Conservation (phyloP, 2,113 vertebrate genomes). For the Tyrannus savana region DNA sequence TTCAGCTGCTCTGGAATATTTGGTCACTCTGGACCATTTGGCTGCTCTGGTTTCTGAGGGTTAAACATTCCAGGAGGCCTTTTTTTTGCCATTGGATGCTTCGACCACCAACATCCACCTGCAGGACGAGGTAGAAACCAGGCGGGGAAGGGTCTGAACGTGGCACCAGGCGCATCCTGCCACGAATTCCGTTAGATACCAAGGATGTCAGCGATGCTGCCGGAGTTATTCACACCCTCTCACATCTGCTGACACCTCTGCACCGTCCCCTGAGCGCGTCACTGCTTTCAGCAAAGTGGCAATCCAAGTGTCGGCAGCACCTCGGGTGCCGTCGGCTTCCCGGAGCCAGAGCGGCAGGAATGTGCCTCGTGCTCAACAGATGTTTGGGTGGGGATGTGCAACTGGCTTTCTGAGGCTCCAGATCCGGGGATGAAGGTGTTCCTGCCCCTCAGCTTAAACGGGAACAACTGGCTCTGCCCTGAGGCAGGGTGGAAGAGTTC, state of each 20-base stretch:
- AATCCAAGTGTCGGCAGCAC: not conserved
- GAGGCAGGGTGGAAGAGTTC: not conserved
- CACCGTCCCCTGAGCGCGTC: not conserved
- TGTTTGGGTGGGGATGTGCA: not conserved
- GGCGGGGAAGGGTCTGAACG: not conserved
- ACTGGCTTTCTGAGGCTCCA: not conserved
- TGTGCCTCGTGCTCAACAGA: not conserved
- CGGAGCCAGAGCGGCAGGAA: not conserved
- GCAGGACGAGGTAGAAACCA: not conserved
- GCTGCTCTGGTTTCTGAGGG: not conserved
- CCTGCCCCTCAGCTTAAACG: not conserved
- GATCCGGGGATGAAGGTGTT: not conserved
- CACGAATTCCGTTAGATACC: not conserved
- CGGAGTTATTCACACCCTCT: not conserved
- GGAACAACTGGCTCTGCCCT: not conserved
- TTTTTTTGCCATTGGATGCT: not conserved
- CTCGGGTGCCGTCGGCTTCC: not conserved
- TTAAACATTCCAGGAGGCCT: not conserved
- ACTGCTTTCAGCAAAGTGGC: not conserved
- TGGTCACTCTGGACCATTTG: not conserved
- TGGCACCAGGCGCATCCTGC: not conserved
- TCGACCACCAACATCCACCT: not conserved
- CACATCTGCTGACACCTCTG: constrained; percentile 39
- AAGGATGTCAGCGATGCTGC: not conserved
- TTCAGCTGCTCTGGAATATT: not conserved